Percentiles rank a stretch among this genome's conserved stretches.
Conservation (phyloP, 2,888 invertebrate genomes). For the Ophonus ardosiacus region DNA sequence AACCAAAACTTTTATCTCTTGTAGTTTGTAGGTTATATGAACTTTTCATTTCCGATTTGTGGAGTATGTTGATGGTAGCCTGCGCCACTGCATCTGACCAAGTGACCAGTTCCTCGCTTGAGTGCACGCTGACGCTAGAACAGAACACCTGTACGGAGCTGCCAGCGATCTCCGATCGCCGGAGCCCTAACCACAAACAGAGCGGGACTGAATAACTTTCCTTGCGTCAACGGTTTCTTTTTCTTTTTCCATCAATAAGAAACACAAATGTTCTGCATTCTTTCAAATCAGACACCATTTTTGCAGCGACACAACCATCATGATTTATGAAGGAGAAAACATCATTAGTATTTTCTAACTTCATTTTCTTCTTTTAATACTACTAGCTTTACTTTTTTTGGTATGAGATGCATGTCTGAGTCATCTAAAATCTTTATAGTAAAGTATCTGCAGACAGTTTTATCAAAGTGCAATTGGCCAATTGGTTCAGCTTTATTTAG, state of each 20-base stretch:
- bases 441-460: too few relatives aligned
- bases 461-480: too few relatives aligned
- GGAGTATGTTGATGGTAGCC: too few relatives aligned
- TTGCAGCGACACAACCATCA: not conserved
- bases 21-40: too few relatives aligned
- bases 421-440: too few relatives aligned
- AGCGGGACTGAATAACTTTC: conserved; percentile 60
- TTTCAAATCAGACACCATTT: conserved; percentile 8
- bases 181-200: conserved; percentile 51
- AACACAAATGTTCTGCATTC: conserved; percentile 35
- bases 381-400: too few relatives aligned
- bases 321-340: not conserved
- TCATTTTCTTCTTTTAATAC: not conserved
- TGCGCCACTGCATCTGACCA: conserved; percentile 49
- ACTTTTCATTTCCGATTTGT: too few relatives aligned
- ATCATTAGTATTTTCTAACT: not conserved
- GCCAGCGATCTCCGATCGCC: conserved; percentile 31
- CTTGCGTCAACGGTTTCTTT: conserved; percentile 51
- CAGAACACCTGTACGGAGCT: conserved; percentile 52
- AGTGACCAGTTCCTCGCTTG: conserved; percentile 50
- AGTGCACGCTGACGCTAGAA: conserved; percentile 34
- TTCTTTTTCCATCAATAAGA: conserved; percentile 25
- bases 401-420: too few relatives aligned
- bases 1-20: too few relatives aligned
- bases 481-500: too few relatives aligned